These are phyloP conservation scores for Diorhabda elongata DNA, from an alignment of 1,140 invertebrate species.

Conservation along the genomic window DNA sequence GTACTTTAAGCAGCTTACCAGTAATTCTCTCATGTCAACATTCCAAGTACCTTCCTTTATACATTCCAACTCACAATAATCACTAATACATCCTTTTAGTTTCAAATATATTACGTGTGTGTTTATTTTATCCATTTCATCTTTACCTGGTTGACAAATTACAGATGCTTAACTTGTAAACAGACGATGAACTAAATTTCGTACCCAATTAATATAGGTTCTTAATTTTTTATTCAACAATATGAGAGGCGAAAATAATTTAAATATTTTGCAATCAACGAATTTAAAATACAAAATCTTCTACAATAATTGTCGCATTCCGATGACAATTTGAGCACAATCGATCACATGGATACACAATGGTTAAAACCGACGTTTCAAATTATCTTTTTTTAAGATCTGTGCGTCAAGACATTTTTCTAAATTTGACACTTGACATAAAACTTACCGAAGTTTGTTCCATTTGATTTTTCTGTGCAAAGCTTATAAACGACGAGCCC, in stretches of 20 bases:
- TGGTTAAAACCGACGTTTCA: no score
- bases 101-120: not conserved
- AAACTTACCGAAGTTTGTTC: no score
- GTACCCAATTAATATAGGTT: not conserved
- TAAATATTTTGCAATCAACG: no score
- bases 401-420: no score
- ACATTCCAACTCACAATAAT: not conserved
- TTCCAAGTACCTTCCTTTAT: constrained; percentile 1
- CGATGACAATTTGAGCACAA: no score
- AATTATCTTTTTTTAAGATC: no score
- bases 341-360: no score
- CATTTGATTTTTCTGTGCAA: no score
- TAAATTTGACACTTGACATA: no score
- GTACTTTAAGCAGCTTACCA: constrained; percentile 18
- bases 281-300: no score
- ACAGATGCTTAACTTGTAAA: not conserved
- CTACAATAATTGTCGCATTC: no score
- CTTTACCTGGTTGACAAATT: not conserved
- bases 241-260: not conserved
- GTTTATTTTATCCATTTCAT: not conserved
- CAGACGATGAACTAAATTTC: not conserved
- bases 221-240: not conserved
- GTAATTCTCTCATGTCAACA: constrained; percentile 4
- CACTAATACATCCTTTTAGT: not conserved
- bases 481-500: no score